phyloP scores from a whole-genome alignment of 2,797 vertebrate species.

The Allobates femoralis region DNA sequence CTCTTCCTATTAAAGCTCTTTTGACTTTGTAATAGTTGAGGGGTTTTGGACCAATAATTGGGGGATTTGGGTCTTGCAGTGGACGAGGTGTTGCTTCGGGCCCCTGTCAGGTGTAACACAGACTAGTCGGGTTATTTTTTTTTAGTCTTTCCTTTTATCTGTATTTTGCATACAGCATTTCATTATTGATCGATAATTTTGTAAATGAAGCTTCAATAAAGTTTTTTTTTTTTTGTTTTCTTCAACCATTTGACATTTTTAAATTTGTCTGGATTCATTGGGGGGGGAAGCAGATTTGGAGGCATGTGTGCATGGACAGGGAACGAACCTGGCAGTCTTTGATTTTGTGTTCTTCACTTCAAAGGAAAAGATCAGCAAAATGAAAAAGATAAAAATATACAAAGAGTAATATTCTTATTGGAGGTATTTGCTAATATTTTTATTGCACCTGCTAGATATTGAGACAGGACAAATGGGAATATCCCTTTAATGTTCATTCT shows the following conservation, averaged over 20 bases:
- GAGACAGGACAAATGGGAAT: no score
- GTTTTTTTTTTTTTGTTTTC: slow-evolving; percentile 57
- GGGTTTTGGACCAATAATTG: slow-evolving; percentile 35
- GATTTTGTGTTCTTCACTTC: no score
- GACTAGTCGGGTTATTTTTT: slow-evolving; percentile 71
- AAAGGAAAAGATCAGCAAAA: no score
- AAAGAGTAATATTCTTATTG: no score
- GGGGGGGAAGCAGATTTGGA: neutral
- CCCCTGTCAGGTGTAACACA: slow-evolving; percentile 63
- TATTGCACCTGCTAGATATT: no score
- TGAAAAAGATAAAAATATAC: no score
- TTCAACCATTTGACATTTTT: slow-evolving; percentile 68
- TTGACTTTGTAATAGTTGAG: neutral
- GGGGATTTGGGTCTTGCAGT: neutral
- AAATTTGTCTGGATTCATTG: neutral
- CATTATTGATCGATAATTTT: slow-evolving; percentile 80
- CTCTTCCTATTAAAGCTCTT: neutral
- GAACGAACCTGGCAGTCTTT: neutral
- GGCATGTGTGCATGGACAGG: neutral
- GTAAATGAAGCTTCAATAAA: slow-evolving; percentile 81
- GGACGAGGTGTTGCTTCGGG: neutral
- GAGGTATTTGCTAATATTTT: no score
- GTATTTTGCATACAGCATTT: slow-evolving; percentile 79
- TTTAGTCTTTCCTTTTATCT: slow-evolving; percentile 75
- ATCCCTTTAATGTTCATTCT: no score